A percentile compares a stretch with the other conserved stretches of the same genome.
Evolutionary conservation across 2,113 vertebrate species (phyloP).

Genomic region (Pseudonaja textilis): DNA sequence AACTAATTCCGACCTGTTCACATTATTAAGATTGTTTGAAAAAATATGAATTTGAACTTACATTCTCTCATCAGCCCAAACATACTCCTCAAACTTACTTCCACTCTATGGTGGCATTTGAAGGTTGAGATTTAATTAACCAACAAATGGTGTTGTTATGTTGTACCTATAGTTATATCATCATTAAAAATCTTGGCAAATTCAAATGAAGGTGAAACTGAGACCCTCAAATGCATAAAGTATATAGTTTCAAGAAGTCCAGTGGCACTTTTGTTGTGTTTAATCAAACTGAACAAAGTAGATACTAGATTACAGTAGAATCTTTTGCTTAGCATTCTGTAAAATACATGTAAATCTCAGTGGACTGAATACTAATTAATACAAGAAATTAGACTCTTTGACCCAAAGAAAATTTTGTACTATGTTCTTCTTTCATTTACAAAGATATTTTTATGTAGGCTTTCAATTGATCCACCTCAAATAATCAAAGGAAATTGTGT

Average conservation of each 20-base stretch:
- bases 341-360: constrained; percentile 53
- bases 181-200: constrained; percentile 49
- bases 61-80: background rate
- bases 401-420: constrained; percentile 63
- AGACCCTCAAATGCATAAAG: constrained; percentile 52
- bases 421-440: constrained; percentile 53
- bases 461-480: constrained; percentile 39
- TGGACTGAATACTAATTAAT: constrained; percentile 51
- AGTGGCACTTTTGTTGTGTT: constrained; percentile 57
- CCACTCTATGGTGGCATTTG: background rate
- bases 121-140: constrained; percentile 23
- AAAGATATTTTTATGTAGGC: constrained; percentile 56
- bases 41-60: background rate
- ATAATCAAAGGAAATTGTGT: constrained; percentile 13
- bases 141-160: constrained; percentile 7
- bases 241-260: constrained; percentile 56
- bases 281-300: constrained; percentile 60
- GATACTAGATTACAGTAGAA: constrained; percentile 50
- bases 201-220: constrained; percentile 59
- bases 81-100: background rate
- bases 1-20: background rate
- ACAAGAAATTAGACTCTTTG: constrained; percentile 62
- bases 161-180: background rate
- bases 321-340: constrained; percentile 60
- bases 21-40: background rate